These are phyloP conservation scores for Ceratitis capitata DNA, from an alignment of 1,140 invertebrate species.

Conservation along the genomic window DNA sequence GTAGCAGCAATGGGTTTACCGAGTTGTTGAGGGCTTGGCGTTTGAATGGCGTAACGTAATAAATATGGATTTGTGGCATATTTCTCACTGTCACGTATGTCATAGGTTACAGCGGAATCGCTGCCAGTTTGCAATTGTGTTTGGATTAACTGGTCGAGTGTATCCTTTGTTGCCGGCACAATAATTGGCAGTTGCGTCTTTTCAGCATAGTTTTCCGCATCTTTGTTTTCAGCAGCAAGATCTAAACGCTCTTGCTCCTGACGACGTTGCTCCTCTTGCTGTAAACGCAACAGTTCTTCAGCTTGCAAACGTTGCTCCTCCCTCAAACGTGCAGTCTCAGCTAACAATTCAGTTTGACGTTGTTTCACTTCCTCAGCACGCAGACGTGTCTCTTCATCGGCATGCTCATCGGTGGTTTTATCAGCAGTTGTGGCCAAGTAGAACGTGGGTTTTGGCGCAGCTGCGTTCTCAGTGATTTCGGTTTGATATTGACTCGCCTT, in stretches of 20 bases:
- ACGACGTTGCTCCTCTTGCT: slow-evolving; percentile 50
- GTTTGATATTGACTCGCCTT: background rate
- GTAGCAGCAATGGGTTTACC: slow-evolving; percentile 22
- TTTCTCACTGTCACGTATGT: background rate
- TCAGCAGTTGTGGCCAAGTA: background rate
- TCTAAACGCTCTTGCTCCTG: slow-evolving; percentile 36
- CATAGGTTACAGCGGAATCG: background rate
- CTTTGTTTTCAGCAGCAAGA: background rate
- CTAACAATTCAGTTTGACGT: slow-evolving; percentile 45
- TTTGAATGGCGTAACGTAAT: background rate
- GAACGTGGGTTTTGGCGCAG: background rate
- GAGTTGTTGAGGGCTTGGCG: background rate
- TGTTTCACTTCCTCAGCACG: background rate
- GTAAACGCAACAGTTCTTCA: slow-evolving; percentile 48
- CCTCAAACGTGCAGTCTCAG: slow-evolving; percentile 47
- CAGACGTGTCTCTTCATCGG: background rate
- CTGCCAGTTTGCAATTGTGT: background rate
- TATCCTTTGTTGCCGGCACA: background rate
- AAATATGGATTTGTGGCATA: slow-evolving; percentile 41
- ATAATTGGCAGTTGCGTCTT: background rate
- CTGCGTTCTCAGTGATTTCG: background rate
- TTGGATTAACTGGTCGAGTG: background rate
- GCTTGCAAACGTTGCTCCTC: slow-evolving; percentile 50
- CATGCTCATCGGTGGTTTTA: background rate
- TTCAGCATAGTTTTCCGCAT: background rate